Evolutionary conservation across 2,113 vertebrate species (phyloP).

Genomic region (Nestor notabilis): DNA sequence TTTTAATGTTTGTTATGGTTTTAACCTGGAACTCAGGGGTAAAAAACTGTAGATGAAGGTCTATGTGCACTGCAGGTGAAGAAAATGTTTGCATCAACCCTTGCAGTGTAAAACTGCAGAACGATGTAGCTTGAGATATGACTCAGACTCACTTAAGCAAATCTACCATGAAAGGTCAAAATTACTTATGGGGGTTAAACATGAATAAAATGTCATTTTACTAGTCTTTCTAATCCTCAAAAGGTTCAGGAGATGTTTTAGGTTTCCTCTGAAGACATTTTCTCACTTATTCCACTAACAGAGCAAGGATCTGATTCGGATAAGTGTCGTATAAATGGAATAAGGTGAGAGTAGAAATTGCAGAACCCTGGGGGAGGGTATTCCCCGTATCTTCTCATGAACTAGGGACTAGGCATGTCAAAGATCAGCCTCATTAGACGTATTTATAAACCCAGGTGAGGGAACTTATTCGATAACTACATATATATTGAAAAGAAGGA

Average conservation of each 20-base stretch:
- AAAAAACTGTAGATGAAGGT: neutral
- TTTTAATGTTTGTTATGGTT: neutral
- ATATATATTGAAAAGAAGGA: neutral
- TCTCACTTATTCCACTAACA: neutral
- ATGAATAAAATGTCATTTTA: neutral
- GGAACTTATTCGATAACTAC: neutral
- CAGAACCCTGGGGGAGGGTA: neutral
- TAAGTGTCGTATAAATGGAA: neutral
- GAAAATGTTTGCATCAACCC: neutral
- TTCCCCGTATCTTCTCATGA: neutral
- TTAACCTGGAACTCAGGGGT: neutral
- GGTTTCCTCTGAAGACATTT: neutral
- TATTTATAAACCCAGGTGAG: neutral
- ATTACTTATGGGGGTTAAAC: neutral
- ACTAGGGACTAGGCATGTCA: neutral
- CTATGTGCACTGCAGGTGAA: neutral
- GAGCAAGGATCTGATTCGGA: neutral
- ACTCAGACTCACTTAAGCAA: neutral
- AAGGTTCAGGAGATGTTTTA: neutral
- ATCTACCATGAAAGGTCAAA: slow-evolving; percentile 33
- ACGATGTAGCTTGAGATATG: neutral
- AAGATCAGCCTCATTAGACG: neutral
- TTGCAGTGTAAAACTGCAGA: neutral
- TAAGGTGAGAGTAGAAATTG: neutral
- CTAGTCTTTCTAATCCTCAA: neutral